phyloP scores from a whole-genome alignment of 2,888 invertebrate species.

The Apamea monoglypha region DNA sequence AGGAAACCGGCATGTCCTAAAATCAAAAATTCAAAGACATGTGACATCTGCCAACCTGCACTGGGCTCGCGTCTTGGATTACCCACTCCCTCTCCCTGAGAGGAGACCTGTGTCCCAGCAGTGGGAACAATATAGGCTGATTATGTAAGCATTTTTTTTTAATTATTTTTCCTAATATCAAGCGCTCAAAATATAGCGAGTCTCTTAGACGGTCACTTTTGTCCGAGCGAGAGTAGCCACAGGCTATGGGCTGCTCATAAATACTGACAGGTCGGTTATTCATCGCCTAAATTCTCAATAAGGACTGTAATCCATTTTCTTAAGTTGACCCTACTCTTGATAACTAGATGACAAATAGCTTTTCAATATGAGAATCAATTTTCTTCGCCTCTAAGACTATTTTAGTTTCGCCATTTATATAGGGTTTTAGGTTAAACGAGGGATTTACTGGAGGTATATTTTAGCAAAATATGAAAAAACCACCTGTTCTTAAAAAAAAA shows the following conservation, averaged over 20 bases:
- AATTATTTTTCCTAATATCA: not conserved
- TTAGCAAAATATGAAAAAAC: not conserved
- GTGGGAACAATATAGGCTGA: too few species aligned
- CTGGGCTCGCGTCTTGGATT: too few species aligned
- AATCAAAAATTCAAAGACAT: too few species aligned
- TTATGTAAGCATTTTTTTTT: too few species aligned
- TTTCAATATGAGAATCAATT: constrained; percentile 28
- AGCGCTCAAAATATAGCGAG: not conserved
- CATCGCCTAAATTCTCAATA: constrained; percentile 9
- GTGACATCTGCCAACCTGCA: too few species aligned
- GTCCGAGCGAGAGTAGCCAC: constrained; percentile 8
- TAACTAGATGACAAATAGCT: constrained; percentile 21
- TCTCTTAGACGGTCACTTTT: not conserved
- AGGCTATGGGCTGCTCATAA: constrained; percentile 25
- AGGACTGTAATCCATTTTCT: constrained; percentile 22
- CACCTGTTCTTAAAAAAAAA: too few species aligned
- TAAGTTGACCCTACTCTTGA: constrained; percentile 11
- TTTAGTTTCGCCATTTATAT: not conserved
- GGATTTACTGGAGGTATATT: not conserved
- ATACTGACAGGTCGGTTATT: constrained; percentile 23
- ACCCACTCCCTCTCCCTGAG: too few species aligned
- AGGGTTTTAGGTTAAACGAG: not conserved
- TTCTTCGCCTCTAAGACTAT: not conserved
- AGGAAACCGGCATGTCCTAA: too few species aligned
- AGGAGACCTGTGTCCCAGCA: too few species aligned